Conservation (phyloP, 64 coral and sea anemone genomes). For the Acropora yongei region DNA sequence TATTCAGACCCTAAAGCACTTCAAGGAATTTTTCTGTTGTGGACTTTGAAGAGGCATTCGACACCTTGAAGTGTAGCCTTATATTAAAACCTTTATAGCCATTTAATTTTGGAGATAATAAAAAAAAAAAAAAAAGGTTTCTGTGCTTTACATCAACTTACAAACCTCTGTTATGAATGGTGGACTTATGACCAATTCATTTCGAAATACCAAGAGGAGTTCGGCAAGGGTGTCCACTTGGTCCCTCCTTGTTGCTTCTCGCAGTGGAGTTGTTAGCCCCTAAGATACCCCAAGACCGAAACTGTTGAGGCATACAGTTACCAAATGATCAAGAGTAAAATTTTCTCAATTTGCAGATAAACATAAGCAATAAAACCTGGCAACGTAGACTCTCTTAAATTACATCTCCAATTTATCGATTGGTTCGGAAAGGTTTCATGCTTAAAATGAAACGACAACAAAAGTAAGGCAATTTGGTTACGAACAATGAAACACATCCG, state of each 20-base stretch:
- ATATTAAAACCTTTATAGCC: not conserved
- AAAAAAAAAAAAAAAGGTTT: not conserved
- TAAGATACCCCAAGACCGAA: not conserved
- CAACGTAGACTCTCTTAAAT: not conserved
- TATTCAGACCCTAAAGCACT: not conserved
- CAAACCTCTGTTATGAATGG: not conserved
- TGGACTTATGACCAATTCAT: not conserved
- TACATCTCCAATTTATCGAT: not conserved
- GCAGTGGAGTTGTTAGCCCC: not conserved
- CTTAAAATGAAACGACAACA: not conserved
- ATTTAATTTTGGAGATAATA: conserved; percentile 30
- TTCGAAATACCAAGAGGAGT: conserved; percentile 2
- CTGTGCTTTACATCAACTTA: conserved; percentile 11
- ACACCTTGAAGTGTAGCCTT: conserved; percentile 31
- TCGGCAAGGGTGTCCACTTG: not conserved
- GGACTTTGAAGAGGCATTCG: conserved; percentile 55
- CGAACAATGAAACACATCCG: not conserved
- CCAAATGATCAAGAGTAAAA: not conserved
- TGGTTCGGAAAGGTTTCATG: not conserved
- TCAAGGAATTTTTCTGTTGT: conserved; percentile 8
- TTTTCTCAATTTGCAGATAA: not conserved
- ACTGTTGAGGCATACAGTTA: not conserved
- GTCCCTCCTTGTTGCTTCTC: not conserved
- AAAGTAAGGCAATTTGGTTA: not conserved
- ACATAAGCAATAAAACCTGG: not conserved